Evolutionary conservation across 2,888 invertebrate species (phyloP).

Genomic region (Scaptomyza tumidula): DNA sequence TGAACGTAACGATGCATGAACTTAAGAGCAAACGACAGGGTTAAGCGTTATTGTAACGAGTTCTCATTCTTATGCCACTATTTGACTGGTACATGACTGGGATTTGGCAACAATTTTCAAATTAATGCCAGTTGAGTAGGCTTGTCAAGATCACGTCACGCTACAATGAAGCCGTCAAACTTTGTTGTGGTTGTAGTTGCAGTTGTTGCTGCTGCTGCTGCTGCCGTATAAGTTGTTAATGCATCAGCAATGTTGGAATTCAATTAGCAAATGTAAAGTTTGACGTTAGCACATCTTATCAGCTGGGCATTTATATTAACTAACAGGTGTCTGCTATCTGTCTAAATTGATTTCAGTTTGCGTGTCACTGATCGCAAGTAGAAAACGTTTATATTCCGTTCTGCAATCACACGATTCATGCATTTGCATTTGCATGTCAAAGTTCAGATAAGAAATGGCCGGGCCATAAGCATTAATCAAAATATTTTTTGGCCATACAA

Average conservation of each 20-base stretch:
- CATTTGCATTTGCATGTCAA: slow-evolving; percentile 53
- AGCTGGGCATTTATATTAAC: slow-evolving; percentile 36
- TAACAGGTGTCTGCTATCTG: slow-evolving; percentile 32
- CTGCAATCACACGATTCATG: slow-evolving; percentile 38
- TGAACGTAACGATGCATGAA: slow-evolving; percentile 51
- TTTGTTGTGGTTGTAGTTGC: slow-evolving; percentile 19
- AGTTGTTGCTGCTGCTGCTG: slow-evolving; percentile 4
- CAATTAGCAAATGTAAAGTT: slow-evolving; percentile 54
- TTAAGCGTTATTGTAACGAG: slow-evolving; percentile 43
- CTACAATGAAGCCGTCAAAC: slow-evolving; percentile 65
- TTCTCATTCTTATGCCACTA: slow-evolving; percentile 3
- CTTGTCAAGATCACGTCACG: slow-evolving; percentile 65
- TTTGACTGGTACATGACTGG: slow-evolving; percentile 8
- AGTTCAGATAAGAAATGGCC: slow-evolving; percentile 54
- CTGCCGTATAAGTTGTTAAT: slow-evolving; percentile 18
- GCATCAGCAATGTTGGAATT: slow-evolving; percentile 39
- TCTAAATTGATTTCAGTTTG: slow-evolving; percentile 5
- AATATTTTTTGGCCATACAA: slow-evolving; percentile 43
- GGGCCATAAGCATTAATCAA: slow-evolving; percentile 63
- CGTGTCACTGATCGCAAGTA: slow-evolving; percentile 17
- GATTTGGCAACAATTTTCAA: slow-evolving; percentile 36
- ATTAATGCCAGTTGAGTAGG: slow-evolving; percentile 26
- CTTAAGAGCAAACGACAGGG: slow-evolving; percentile 27
- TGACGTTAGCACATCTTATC: slow-evolving; percentile 56
- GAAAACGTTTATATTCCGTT: slow-evolving; percentile 1